phyloP scores from a whole-genome alignment of 2,113 vertebrate genomes.

The Echinops telfairi region DNA sequence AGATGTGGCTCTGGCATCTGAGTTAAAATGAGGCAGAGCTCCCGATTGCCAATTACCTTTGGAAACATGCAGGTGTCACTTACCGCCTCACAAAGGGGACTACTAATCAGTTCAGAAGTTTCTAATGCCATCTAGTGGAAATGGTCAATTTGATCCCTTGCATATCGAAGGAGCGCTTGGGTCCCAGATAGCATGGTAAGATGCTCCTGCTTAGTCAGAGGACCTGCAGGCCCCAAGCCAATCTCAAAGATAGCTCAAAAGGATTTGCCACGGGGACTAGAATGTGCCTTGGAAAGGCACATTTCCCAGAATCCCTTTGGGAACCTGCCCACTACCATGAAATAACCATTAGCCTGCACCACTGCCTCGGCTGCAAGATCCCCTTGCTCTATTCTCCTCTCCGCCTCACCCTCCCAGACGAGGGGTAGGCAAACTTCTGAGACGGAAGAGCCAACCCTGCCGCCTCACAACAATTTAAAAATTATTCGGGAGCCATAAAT shows the following conservation, averaged over 20 bases:
- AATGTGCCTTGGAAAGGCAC: slow-evolving; percentile 48
- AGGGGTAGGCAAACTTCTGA: not conserved
- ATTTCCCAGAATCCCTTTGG: not conserved
- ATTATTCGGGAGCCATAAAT: too few relatives aligned
- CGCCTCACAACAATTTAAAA: too few relatives aligned
- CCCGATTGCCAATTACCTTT: slow-evolving; percentile 61
- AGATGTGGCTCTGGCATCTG: not conserved
- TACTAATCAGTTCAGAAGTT: slow-evolving; percentile 77
- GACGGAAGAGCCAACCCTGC: too few relatives aligned
- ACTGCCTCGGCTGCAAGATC: not conserved
- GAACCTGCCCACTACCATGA: not conserved
- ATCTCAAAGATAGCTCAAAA: slow-evolving; percentile 56
- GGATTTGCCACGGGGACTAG: slow-evolving; percentile 14
- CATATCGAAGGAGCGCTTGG: slow-evolving; percentile 44
- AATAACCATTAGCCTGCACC: not conserved
- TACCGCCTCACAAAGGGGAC: slow-evolving; percentile 70
- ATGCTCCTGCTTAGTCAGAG: slow-evolving; percentile 12
- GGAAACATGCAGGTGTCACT: slow-evolving; percentile 68
- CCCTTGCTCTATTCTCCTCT: not conserved
- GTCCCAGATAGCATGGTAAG: not conserved
- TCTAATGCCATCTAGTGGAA: slow-evolving; percentile 84
- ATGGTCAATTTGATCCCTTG: slow-evolving; percentile 67
- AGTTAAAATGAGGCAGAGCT: slow-evolving; percentile 62
- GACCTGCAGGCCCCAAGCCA: not conserved
- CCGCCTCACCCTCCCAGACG: not conserved